Evolutionary conservation across 2,113 vertebrate species (phyloP).

Genomic region (Gasterosteus aculeatus): DNA sequence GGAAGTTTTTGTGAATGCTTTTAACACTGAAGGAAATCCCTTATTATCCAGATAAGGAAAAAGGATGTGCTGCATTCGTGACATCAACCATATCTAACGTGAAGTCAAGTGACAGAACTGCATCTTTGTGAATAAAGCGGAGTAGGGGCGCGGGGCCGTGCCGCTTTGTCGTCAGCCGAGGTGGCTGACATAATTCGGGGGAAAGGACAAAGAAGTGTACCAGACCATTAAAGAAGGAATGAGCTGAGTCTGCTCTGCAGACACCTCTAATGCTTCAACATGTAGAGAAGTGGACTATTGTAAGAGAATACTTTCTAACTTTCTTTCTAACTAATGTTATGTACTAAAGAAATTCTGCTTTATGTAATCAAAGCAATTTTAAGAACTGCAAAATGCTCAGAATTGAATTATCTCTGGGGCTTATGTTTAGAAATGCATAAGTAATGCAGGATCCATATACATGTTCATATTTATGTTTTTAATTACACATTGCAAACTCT

Average conservation of each 20-base stretch:
- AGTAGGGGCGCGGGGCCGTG: constrained; percentile 79
- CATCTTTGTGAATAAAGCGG: constrained; percentile 36
- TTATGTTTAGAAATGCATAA: constrained; percentile 28
- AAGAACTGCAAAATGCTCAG: neutral
- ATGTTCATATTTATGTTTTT: constrained; percentile 3
- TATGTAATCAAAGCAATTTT: neutral
- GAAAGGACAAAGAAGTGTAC: constrained; percentile 77
- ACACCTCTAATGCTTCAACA: constrained; percentile 83
- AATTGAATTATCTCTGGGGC: constrained; percentile 13
- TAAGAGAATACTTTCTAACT: constrained; percentile 83
- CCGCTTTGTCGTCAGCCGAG: constrained; percentile 83
- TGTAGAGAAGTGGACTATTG: constrained; percentile 87
- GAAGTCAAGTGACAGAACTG: neutral
- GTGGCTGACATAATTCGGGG: constrained; percentile 83
- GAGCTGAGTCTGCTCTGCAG: constrained; percentile 79
- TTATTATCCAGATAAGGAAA: neutral
- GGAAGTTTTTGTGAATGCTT: constrained; percentile 89
- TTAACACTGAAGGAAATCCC: constrained; percentile 87
- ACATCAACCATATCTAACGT: neutral
- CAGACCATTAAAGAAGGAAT: constrained; percentile 86
- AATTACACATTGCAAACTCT: neutral
- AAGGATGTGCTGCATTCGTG: neutral
- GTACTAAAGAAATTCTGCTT: neutral
- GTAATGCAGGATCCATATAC: constrained; percentile 11
- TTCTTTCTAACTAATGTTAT: neutral